These are phyloP conservation scores for Argya squamiceps DNA, from an alignment of 2,797 vertebrate species.

Conservation along the genomic window DNA sequence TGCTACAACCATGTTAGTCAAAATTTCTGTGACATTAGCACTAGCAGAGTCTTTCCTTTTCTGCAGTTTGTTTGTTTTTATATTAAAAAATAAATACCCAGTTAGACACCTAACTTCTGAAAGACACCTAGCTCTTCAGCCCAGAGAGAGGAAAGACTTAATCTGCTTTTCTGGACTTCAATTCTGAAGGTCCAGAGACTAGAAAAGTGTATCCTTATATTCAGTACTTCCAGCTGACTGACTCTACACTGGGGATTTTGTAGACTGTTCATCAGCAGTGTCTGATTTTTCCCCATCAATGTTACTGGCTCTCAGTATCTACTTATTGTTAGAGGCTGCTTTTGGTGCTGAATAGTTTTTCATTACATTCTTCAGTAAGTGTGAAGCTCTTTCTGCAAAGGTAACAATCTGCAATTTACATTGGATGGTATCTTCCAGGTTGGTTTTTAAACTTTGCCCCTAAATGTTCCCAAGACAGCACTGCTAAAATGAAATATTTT, in stretches of 20 bases:
- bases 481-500: not conserved
- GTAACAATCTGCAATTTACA: not conserved
- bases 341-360: not conserved
- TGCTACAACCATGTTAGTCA: not conserved
- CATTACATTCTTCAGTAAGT: not conserved
- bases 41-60: not conserved
- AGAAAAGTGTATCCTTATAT: not conserved
- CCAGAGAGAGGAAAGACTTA: not conserved
- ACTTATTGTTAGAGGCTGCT: not conserved
- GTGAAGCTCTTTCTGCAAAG: not conserved
- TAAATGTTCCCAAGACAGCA: not conserved
- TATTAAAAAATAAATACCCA: not conserved
- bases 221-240: not conserved
- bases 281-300: not conserved
- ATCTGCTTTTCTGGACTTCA: not conserved
- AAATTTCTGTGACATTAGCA: not conserved
- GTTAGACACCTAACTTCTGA: not conserved
- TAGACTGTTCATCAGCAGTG: not conserved
- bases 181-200: not conserved
- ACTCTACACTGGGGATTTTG: not conserved
- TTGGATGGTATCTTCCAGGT: not conserved
- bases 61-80: not conserved
- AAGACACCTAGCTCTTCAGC: not conserved
- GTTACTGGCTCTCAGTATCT: not conserved
- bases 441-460: not conserved